These are phyloP conservation scores for Tribolium freemani DNA, from an alignment of 2,888 invertebrate genomes.

Conservation along the genomic window DNA sequence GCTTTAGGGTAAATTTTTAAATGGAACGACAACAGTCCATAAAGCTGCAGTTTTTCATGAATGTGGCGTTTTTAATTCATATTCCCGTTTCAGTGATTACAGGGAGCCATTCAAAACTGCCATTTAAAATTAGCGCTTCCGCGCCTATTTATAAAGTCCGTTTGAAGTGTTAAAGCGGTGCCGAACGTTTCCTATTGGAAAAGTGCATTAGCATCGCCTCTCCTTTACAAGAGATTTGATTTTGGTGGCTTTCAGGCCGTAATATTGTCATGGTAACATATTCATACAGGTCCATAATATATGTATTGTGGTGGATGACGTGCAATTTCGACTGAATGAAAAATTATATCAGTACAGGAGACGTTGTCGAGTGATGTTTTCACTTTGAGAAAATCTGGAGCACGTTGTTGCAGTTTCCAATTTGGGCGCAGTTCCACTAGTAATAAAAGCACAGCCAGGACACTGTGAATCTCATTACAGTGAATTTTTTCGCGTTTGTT, in stretches of 20 bases:
- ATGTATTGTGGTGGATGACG: constrained; percentile 40
- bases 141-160: constrained; percentile 12
- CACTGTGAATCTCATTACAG: background rate
- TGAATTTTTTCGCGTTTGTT: constrained; percentile 27
- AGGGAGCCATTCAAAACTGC: background rate
- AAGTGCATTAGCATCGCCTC: constrained; percentile 22
- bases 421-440: constrained; percentile 18
- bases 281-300: constrained; percentile 39
- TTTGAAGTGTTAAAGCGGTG: constrained; percentile 5
- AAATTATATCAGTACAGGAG: constrained; percentile 41
- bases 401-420: constrained; percentile 29
- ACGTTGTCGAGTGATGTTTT: constrained; percentile 17
- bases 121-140: constrained; percentile 15
- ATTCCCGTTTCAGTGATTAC: background rate
- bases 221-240: constrained; percentile 33
- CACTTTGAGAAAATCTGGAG: constrained; percentile 20
- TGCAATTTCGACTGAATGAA: constrained; percentile 44
- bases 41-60: background rate
- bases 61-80: background rate
- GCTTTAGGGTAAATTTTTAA: background rate
- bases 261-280: constrained; percentile 31
- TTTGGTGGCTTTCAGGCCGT: constrained; percentile 10
- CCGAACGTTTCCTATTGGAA: constrained; percentile 15
- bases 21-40: background rate
- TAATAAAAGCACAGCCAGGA: constrained; percentile 11